Percentiles rank a stretch among this genome's conserved stretches.
Conservation (phyloP, 2,888 invertebrate genomes). For the Margaritifera margaritifera region DNA sequence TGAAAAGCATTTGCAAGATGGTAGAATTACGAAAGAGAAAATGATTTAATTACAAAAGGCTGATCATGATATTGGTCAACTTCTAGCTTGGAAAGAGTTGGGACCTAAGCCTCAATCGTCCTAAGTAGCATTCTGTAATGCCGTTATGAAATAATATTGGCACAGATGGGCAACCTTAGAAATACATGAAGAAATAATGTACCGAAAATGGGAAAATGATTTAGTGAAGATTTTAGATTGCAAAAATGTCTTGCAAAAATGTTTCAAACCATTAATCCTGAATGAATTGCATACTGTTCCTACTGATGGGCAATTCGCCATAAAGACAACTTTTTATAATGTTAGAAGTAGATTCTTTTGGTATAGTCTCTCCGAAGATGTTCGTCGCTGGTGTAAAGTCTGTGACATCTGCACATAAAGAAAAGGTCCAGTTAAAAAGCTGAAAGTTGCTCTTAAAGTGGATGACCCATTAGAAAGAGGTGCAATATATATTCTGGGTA, state of each 20-base stretch:
- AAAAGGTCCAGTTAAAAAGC: constrained; percentile 9
- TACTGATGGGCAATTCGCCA: constrained; percentile 20
- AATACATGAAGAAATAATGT: too few species aligned
- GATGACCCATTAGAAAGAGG: constrained; percentile 24
- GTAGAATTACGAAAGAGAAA: too few species aligned
- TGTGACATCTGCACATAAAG: constrained; percentile 34
- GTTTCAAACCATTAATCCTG: not conserved
- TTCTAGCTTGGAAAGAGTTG: too few species aligned
- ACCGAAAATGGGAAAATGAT: too few species aligned
- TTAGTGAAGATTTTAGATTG: not conserved
- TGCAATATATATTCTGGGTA: constrained; percentile 24
- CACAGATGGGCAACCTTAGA: too few species aligned
- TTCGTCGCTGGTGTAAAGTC: constrained; percentile 16
- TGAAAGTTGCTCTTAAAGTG: constrained; percentile 19
- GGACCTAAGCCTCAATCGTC: too few species aligned
- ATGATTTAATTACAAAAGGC: too few species aligned
- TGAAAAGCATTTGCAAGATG: too few species aligned
- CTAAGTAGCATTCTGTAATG: too few species aligned
- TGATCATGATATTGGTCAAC: too few species aligned
- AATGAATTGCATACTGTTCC: constrained; percentile 10
- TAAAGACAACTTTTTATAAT: constrained; percentile 1
- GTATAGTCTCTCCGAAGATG: too few species aligned
- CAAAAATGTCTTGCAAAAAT: not conserved
- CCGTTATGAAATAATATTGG: too few species aligned
- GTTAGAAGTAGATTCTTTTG: constrained; percentile 15